A percentile compares a stretch with the other conserved stretches of the same genome.
These are phyloP conservation scores for Scotopteryx bipunctaria DNA, from an alignment of 2,888 invertebrate species.

Conservation along the genomic window DNA sequence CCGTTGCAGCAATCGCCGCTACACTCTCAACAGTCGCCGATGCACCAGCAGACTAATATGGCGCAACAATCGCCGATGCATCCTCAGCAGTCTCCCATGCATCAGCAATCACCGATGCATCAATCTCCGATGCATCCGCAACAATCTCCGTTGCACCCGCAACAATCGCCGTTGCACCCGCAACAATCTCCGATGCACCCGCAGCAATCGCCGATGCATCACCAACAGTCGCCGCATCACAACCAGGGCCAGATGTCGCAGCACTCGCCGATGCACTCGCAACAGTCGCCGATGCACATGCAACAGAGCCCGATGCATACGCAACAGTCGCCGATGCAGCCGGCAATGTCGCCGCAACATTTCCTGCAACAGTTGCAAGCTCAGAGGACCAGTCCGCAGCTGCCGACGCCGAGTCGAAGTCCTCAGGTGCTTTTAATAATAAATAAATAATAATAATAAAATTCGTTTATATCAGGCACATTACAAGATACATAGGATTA, in stretches of 20 bases:
- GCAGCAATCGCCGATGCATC: slow-evolving; percentile 58
- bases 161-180: slow-evolving; percentile 51
- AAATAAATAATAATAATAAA: too few species aligned
- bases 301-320: slow-evolving; percentile 65
- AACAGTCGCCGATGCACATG: slow-evolving; percentile 60
- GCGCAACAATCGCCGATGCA: slow-evolving; percentile 67
- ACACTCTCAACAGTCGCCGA: slow-evolving; percentile 64
- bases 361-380: slow-evolving; percentile 70
- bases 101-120: slow-evolving; percentile 70
- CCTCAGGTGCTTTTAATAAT: slow-evolving; percentile 70
- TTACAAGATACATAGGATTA: too few species aligned
- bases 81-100: slow-evolving; percentile 66
- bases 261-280: slow-evolving; percentile 57
- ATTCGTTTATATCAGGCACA: too few species aligned
- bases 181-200: slow-evolving; percentile 58
- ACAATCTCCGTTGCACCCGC: slow-evolving; percentile 57
- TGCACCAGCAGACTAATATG: slow-evolving; percentile 72
- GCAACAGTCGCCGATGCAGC: slow-evolving; percentile 66
- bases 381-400: slow-evolving; percentile 75
- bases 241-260: slow-evolving; percentile 50
- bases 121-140: slow-evolving; percentile 53
- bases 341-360: slow-evolving; percentile 62
- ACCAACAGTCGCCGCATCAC: slow-evolving; percentile 62
- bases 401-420: slow-evolving; percentile 77
- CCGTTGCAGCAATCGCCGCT: slow-evolving; percentile 63